These are phyloP conservation scores for Onychorhynchus coronatus DNA, from an alignment of 2,113 vertebrate species.

Conservation along the genomic window DNA sequence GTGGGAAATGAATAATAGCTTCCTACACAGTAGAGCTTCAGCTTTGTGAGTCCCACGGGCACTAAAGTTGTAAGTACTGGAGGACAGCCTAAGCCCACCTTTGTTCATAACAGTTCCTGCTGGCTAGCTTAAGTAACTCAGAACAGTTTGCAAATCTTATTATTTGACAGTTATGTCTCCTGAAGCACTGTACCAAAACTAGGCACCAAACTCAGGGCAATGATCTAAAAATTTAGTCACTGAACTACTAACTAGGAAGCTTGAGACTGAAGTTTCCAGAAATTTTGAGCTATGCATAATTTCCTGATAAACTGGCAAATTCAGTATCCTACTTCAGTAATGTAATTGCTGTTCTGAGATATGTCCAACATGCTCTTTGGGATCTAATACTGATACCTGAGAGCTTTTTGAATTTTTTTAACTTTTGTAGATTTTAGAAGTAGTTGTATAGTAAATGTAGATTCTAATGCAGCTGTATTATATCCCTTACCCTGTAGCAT, in stretches of 20 bases:
- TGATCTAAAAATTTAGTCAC: not conserved
- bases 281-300: not conserved
- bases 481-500: too few relatives aligned
- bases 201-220: not conserved
- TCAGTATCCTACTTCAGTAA: not conserved
- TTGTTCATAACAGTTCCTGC: not conserved
- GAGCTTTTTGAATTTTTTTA: too few relatives aligned
- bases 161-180: not conserved
- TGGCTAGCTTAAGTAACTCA: not conserved
- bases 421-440: too few relatives aligned
- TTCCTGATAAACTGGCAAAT: not conserved
- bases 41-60: not conserved
- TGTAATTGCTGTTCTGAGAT: not conserved
- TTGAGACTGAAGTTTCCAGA: not conserved
- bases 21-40: not conserved
- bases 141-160: not conserved
- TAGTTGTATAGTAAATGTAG: too few relatives aligned
- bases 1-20: not conserved
- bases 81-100: not conserved
- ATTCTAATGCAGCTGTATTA: too few relatives aligned
- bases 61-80: not conserved
- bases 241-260: not conserved
- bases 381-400: not conserved
- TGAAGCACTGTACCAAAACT: not conserved
- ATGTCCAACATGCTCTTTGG: not conserved